Conservation (phyloP, 2,113 vertebrate genomes). For the Melanerpes aurifrons region DNA sequence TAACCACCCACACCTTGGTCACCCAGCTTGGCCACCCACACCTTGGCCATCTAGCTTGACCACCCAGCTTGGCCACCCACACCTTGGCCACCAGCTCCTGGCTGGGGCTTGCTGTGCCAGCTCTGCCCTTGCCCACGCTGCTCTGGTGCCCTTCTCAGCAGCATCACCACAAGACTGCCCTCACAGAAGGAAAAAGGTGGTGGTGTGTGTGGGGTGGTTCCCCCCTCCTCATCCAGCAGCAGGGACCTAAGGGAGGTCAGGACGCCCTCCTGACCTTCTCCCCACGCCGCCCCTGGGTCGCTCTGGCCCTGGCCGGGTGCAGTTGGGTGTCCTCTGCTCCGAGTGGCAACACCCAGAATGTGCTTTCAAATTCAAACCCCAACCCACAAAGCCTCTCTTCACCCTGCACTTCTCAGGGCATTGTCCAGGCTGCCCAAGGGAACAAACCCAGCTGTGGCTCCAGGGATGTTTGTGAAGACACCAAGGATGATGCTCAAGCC, state of each 20-base stretch:
- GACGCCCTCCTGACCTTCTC: neutral
- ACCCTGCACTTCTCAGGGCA: neutral
- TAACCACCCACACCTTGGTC: too few relatives aligned
- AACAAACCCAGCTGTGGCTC: neutral
- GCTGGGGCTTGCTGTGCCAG: neutral
- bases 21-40: too few relatives aligned
- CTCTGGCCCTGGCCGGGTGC: fast-evolving
- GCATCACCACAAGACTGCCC: fast-evolving
- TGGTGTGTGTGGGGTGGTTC: too few relatives aligned
- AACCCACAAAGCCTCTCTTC: neutral
- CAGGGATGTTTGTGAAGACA: neutral
- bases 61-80: too few relatives aligned
- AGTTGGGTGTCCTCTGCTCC: neutral
- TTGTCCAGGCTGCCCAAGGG: fast-evolving
- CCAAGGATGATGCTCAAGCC: neutral
- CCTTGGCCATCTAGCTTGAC: too few relatives aligned
- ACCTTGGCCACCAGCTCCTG: too few relatives aligned
- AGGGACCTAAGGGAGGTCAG: neutral
- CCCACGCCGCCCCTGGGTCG: neutral
- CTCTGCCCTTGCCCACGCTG: neutral
- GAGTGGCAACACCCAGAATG: neutral
- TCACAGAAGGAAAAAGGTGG: neutral
- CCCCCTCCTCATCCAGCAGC: neutral
- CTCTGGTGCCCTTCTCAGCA: neutral
- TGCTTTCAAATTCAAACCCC: neutral